phyloP scores from a whole-genome alignment of 2,888 invertebrate genomes.

The Zelleria hepariella region DNA sequence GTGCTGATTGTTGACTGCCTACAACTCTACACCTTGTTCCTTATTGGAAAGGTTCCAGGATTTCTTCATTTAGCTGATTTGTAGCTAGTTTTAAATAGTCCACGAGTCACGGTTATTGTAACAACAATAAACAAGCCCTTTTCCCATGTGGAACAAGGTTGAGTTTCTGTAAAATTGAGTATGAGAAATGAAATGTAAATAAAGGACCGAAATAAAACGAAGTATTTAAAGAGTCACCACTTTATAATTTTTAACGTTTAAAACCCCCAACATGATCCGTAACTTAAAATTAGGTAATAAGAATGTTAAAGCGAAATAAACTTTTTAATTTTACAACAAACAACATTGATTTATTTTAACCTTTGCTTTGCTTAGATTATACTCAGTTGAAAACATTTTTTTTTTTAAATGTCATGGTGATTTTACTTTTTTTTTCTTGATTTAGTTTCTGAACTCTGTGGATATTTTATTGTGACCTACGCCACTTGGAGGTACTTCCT shows the following conservation, averaged over 20 bases:
- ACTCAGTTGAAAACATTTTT: neutral
- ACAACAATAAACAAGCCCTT: no score
- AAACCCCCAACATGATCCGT: constrained; percentile 21
- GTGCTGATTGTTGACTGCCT: no score
- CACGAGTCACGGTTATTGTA: no score
- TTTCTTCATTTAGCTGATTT: no score
- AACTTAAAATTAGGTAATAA: neutral
- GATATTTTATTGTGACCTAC: constrained; percentile 20
- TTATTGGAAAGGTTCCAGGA: no score
- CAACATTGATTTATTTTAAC: constrained; percentile 22
- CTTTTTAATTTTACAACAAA: constrained; percentile 16
- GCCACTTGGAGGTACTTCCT: constrained; percentile 51
- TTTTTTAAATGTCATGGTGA: constrained; percentile 11
- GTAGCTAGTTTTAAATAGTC: no score
- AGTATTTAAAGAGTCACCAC: constrained; percentile 20
- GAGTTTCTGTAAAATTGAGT: no score
- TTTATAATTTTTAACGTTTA: constrained; percentile 5
- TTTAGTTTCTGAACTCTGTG: no score
- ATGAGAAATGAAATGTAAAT: neutral
- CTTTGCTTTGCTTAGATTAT: neutral
- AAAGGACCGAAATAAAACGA: neutral
- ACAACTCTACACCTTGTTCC: no score
- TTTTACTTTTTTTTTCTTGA: neutral
- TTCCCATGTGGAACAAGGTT: no score
- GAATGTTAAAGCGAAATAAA: constrained; percentile 27